These are phyloP conservation scores for Alexandromys fortis DNA, from an alignment of 2,113 vertebrate genomes.

Conservation along the genomic window DNA sequence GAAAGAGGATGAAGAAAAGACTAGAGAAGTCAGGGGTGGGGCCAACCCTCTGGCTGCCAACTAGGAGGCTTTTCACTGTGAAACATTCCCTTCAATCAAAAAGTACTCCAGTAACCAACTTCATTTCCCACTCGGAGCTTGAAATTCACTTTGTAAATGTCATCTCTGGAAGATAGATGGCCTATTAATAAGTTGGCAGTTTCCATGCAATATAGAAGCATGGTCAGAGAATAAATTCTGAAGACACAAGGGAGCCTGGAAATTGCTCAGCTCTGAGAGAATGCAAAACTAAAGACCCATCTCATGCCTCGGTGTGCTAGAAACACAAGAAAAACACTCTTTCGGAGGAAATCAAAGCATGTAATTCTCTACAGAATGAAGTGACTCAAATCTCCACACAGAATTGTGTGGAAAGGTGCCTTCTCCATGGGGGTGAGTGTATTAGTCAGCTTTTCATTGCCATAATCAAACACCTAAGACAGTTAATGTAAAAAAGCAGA, in stretches of 20 bases:
- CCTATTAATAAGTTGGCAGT: not conserved
- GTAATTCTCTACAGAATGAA: not conserved
- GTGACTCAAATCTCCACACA: not conserved
- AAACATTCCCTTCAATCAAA: not conserved
- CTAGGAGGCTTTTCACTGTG: not conserved
- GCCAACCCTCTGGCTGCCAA: not conserved
- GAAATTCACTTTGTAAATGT: conserved; percentile 13
- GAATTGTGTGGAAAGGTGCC: not conserved
- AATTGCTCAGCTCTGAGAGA: not conserved
- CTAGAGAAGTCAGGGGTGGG: not conserved
- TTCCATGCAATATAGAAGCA: not conserved
- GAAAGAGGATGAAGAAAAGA: not conserved
- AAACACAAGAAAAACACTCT: not conserved
- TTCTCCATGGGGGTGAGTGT: not conserved
- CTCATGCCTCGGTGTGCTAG: not conserved
- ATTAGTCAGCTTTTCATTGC: not conserved
- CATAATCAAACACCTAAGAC: not conserved
- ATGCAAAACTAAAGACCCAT: not conserved
- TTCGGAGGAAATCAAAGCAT: not conserved
- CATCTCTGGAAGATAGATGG: not conserved
- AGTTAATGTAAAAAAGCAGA: not conserved
- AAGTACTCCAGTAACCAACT: not conserved
- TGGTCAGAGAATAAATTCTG: not conserved
- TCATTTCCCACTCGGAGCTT: not conserved
- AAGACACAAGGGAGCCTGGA: conserved; percentile 15